Percentiles rank a stretch among this genome's conserved stretches.
These are phyloP conservation scores for Lota lota DNA, from an alignment of 2,113 vertebrate genomes.

Conservation along the genomic window DNA sequence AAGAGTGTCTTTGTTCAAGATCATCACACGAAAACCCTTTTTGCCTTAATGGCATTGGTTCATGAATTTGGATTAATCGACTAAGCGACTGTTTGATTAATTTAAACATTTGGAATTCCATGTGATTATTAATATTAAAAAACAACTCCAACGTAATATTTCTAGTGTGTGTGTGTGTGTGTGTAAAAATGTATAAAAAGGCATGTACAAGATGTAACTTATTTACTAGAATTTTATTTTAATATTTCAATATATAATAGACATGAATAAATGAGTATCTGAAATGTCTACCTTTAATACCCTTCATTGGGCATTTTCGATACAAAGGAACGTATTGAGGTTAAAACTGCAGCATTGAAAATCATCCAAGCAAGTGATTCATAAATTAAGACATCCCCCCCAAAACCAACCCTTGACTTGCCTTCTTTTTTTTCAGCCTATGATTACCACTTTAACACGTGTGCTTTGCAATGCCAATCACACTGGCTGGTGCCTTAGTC, in stretches of 20 bases:
- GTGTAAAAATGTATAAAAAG: not conserved
- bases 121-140: no score
- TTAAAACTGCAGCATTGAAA: no score
- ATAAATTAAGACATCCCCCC: no score
- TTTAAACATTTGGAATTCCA: no score
- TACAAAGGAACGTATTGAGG: no score
- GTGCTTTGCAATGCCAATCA: constrained; percentile 59
- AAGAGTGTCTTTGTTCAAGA: constrained; percentile 57
- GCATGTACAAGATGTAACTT: not conserved
- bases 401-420: not conserved
- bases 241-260: not conserved
- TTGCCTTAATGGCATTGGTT: no score
- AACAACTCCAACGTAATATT: no score
- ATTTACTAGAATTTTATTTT: not conserved
- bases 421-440: constrained; percentile 19
- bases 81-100: no score
- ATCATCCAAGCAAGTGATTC: no score
- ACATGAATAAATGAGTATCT: not conserved
- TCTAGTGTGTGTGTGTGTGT: not conserved
- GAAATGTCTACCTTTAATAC: no score
- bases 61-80: no score
- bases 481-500: constrained; percentile 49
- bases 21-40: constrained; percentile 6
- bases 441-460: constrained; percentile 44
- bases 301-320: no score